These are phyloP conservation scores for Lamellibrachia columna DNA, from an alignment of 2,888 invertebrate species.

Conservation along the genomic window DNA sequence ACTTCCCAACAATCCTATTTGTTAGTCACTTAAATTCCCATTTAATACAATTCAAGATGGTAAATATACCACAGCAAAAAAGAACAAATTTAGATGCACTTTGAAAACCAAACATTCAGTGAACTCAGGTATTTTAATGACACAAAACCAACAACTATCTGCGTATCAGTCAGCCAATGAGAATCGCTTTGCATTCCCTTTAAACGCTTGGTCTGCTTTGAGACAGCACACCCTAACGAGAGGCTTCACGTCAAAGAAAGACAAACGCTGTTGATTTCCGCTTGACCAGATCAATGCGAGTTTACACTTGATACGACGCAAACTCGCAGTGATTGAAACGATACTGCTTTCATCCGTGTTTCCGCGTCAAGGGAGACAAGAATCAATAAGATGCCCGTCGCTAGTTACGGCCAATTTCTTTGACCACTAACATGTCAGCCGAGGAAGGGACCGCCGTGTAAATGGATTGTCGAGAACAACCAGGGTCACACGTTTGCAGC, in stretches of 20 bases:
- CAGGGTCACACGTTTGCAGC: not conserved
- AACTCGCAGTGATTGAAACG: constrained; percentile 9
- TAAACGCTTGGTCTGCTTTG: not conserved
- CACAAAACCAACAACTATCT: no score
- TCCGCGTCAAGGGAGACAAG: not conserved
- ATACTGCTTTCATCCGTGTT: not conserved
- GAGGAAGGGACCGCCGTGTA: not conserved
- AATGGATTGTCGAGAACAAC: not conserved
- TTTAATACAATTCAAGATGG: no score
- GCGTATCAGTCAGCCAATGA: no score
- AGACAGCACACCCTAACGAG: not conserved
- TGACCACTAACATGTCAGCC: not conserved
- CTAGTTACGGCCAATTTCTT: not conserved
- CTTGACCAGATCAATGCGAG: not conserved
- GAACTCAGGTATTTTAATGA: no score
- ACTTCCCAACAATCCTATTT: no score
- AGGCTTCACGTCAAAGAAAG: not conserved
- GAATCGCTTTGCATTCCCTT: no score
- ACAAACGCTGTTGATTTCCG: not conserved
- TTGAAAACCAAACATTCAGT: no score
- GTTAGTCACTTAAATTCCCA: no score
- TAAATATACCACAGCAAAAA: no score
- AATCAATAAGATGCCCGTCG: not conserved
- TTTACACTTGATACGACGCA: not conserved
- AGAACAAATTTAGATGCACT: no score